Evolutionary conservation across 2,888 invertebrate genomes (phyloP).

Genomic region (Conus canariensis): DNA sequence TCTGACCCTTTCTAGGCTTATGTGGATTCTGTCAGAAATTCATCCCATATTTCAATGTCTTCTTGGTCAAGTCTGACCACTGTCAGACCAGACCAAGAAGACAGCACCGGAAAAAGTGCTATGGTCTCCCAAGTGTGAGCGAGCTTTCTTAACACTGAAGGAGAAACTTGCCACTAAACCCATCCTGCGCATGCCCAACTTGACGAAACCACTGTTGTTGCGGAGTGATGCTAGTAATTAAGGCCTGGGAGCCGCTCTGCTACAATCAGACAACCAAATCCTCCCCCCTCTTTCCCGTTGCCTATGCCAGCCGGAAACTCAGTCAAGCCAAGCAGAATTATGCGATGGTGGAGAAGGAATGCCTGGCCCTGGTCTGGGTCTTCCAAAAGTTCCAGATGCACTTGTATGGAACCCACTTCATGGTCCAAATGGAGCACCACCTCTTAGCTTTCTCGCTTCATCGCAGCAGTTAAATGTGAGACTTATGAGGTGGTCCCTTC

Average conservation of each 20-base stretch:
- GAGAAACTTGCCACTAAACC: not conserved
- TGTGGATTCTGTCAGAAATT: not conserved
- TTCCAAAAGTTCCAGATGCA: not conserved
- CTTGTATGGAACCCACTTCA: not conserved
- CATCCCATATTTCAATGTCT: not conserved
- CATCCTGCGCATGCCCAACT: not conserved
- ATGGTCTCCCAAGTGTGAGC: not conserved
- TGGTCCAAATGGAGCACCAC: not conserved
- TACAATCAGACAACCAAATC: not conserved
- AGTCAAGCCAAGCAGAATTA: not conserved
- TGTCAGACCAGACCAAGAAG: not conserved
- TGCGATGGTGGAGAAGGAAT: not conserved
- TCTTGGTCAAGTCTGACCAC: not conserved
- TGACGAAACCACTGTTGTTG: not conserved
- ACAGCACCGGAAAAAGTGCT: not conserved
- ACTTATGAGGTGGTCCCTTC: constrained; percentile 7
- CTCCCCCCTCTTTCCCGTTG: not conserved
- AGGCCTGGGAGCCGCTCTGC: not conserved
- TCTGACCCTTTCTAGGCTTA: not conserved
- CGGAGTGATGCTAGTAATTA: not conserved
- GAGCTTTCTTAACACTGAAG: not conserved
- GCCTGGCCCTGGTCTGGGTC: constrained; percentile 1
- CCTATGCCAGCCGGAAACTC: constrained; percentile 3
- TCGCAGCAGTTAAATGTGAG: not conserved
- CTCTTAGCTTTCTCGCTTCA: not conserved